Evolutionary conservation across 2,888 invertebrate genomes (phyloP), one percentile per base, ranked within the genome.

Genomic region (Ptilodon capucinus): DNA sequence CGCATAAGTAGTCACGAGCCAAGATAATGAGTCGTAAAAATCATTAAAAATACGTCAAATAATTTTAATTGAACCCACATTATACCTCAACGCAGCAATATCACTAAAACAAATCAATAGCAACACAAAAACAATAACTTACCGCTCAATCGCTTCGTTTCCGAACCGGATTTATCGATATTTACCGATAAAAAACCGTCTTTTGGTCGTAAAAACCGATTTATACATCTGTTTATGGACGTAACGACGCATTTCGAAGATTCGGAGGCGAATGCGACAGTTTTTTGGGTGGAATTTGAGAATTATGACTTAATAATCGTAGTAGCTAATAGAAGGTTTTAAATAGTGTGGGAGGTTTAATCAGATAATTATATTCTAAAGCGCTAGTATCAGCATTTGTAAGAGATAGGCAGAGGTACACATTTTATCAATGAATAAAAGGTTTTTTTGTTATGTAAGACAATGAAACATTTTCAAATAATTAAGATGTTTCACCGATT

Each of bases 101-200:
- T 86, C 79, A 74, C 78, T 88, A 85, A 87, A 87, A 76, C 76
- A 85, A 79, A 83, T 81, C 81, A 77, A 82, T 79, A 78, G 68
- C 59, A 57, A 45, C 56, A 71, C 71, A 72, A 78, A n/a, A 77
- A 81, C 79, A 78, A 79, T 81, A 71, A 71, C 54, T 71, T 69
- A 61, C 57, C 55, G 44, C 54, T 51, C 54, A 60, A 66, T 64
- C 57, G 60, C 51, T 43, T 17, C 57, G 56, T 69, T 68, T 61
- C 62, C 55, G 54, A 71, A 69, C 63, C 60, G 68, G 68, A 66
- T 62, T 17, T 17, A 71, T 74, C 74, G 68, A 76, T 77, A 76
- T 71, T 70, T 74, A 78, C 74, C 73, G 71, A 66, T 70, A 74
- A 74, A 70, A 71, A 66, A 51, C 52, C 66, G 60, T 57, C 68